phyloP scores from a whole-genome alignment of 2,888 invertebrate genomes.

The Melanchra persicariae region DNA sequence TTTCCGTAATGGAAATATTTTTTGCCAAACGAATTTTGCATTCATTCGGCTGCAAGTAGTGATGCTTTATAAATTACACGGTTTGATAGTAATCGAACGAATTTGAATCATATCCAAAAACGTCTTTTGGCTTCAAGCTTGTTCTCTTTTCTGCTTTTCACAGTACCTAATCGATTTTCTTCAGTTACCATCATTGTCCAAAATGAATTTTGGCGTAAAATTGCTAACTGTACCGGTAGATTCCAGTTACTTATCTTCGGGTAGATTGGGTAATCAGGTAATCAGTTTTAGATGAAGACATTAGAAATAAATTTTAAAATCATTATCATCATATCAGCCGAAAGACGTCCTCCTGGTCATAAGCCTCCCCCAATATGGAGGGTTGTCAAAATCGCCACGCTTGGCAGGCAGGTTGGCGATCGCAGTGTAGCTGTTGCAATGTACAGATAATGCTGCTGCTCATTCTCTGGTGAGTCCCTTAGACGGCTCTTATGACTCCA shows the following conservation, averaged over 20 bases:
- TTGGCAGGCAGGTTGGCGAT: no score
- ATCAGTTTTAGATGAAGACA: slow-evolving; percentile 3
- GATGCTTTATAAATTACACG: slow-evolving; percentile 6
- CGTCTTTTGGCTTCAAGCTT: slow-evolving; percentile 16
- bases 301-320: neutral
- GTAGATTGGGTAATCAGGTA: slow-evolving; percentile 1
- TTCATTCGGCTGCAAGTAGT: neutral
- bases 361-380: no score
- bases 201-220: slow-evolving; percentile 50
- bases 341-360: no score
- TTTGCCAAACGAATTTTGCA: neutral
- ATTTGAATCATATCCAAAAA: slow-evolving; percentile 34
- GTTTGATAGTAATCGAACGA: slow-evolving; percentile 10
- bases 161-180: slow-evolving; percentile 55
- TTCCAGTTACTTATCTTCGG: neutral
- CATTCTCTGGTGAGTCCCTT: no score
- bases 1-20: neutral
- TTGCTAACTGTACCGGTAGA: slow-evolving; percentile 45
- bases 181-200: slow-evolving; percentile 29
- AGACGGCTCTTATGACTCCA: no score
- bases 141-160: slow-evolving; percentile 37
- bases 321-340: no score
- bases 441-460: no score
- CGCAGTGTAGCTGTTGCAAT: no score
- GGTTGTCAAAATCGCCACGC: no score